phyloP scores from a whole-genome alignment of 2,113 vertebrate genomes.

The Edolisoma coerulescens region DNA sequence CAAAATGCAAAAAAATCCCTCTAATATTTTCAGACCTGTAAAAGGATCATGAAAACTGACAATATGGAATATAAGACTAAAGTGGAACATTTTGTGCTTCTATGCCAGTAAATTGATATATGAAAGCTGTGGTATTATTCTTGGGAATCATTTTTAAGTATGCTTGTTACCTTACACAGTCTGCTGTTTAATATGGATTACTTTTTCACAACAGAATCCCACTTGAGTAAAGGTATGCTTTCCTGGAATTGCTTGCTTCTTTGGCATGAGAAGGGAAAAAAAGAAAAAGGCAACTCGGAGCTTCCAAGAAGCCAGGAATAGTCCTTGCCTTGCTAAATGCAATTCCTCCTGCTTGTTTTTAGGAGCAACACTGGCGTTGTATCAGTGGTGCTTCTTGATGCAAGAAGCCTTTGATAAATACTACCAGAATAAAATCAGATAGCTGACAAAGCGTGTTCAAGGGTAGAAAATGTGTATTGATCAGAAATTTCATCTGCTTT shows the following conservation, averaged over 20 bases:
- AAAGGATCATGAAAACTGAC: neutral
- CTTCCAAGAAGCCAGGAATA: neutral
- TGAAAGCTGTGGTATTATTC: neutral
- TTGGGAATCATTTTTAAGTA: neutral
- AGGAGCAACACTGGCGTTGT: neutral
- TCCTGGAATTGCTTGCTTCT: neutral
- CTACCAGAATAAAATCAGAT: neutral
- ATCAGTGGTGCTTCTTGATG: neutral
- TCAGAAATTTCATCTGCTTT: neutral
- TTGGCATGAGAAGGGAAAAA: neutral
- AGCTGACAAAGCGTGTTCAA: neutral
- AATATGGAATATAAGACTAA: neutral
- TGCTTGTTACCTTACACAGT: neutral
- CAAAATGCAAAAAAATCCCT: neutral
- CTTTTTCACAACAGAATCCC: neutral
- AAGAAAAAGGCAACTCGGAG: neutral
- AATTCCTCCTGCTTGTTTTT: neutral
- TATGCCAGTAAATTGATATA: neutral
- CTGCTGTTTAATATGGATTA: neutral
- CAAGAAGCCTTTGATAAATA: neutral
- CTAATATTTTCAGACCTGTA: neutral
- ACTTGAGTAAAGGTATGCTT: neutral
- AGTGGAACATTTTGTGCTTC: neutral
- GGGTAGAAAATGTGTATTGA: neutral
- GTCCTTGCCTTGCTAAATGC: neutral